phyloP scores from a whole-genome alignment of 92 coral and sea anemone genomes.

The Zoanthus gigantus region DNA sequence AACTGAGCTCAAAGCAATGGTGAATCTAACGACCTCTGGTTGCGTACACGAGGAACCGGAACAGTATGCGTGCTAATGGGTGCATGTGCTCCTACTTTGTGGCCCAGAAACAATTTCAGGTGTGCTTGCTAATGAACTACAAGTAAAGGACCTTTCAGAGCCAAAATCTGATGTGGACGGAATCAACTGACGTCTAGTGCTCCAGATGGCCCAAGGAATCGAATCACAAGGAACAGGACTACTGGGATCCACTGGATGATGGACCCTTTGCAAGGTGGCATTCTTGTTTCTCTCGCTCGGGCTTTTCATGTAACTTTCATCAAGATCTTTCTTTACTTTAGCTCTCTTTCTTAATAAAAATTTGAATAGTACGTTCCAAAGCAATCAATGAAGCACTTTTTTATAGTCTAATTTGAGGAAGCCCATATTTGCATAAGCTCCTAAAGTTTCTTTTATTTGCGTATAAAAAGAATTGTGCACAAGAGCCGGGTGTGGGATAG shows the following conservation, averaged over 20 bases:
- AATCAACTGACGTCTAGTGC: neutral
- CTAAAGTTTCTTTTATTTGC: too few species aligned
- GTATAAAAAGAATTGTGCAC: too few species aligned
- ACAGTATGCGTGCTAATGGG: neutral
- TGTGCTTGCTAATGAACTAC: neutral
- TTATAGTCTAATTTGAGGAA: too few species aligned
- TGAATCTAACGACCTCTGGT: neutral
- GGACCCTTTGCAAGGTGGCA: neutral
- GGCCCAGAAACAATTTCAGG: conserved; percentile 8
- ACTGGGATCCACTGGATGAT: neutral
- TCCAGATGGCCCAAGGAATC: neutral
- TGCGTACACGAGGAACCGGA: conserved; percentile 10
- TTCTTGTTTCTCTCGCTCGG: neutral
- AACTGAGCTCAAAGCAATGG: neutral
- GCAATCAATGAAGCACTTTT: too few species aligned
- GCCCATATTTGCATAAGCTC: too few species aligned
- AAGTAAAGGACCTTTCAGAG: neutral
- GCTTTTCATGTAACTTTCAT: conserved; percentile 22
- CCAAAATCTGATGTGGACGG: neutral
- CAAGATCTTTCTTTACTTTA: conserved; percentile 14
- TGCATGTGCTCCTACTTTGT: conserved; percentile 5
- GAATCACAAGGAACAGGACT: neutral
- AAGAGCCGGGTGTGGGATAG: too few species aligned
- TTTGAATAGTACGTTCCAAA: too few species aligned
- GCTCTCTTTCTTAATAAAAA: too few species aligned